These are phyloP conservation scores for Tachycineta bicolor DNA, from an alignment of 2,113 vertebrate genomes.

Conservation along the genomic window DNA sequence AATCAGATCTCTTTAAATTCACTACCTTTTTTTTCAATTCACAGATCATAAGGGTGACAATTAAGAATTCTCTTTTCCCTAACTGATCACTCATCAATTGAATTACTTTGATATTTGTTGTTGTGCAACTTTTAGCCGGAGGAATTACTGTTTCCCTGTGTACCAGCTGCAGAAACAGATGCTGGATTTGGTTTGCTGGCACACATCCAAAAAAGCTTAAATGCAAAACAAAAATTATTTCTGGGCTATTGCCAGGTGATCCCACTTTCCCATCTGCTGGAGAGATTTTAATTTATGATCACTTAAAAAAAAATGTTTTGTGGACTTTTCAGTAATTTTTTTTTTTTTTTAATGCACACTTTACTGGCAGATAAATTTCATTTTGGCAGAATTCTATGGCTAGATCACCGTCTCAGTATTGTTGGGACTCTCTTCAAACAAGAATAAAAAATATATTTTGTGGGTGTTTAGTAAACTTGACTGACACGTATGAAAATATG, in stretches of 20 bases:
- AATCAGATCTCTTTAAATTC: background rate
- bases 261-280: slow-evolving; percentile 12
- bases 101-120: background rate
- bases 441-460: background rate
- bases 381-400: background rate
- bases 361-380: background rate
- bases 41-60: background rate
- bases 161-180: slow-evolving; percentile 28
- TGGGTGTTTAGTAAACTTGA: background rate
- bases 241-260: background rate
- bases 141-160: background rate
- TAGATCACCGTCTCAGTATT: background rate
- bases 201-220: background rate
- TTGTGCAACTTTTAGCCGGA: slow-evolving; percentile 8
- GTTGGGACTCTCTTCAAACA: background rate
- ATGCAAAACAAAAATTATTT: background rate
- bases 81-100: background rate
- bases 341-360: background rate
- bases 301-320: background rate
- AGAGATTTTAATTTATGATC: background rate
- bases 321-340: background rate
- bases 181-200: slow-evolving; percentile 12
- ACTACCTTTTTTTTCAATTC: background rate
- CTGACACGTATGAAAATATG: background rate
- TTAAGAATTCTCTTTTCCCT: background rate